Percentiles rank a stretch among this genome's conserved stretches.
Evolutionary conservation across 2,113 vertebrate species (phyloP).

Genomic region (Pseudopodoces humilis): DNA sequence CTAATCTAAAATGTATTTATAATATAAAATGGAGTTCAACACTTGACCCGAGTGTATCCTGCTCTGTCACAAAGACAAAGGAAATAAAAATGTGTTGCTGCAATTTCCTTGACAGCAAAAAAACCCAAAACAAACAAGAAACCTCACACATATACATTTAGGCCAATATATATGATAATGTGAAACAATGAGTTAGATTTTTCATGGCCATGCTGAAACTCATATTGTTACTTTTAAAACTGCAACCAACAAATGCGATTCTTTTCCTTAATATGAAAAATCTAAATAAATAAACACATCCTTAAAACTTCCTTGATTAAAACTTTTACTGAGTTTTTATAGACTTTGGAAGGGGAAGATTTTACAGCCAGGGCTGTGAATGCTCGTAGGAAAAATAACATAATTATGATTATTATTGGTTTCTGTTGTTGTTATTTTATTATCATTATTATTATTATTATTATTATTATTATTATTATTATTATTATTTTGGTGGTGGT

Average conservation of each 20-base stretch:
- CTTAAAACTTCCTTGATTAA: background rate
- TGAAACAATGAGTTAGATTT: slow-evolving; percentile 53
- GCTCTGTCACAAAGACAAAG: slow-evolving; percentile 36
- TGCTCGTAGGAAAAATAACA: background rate
- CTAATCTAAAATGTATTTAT: slow-evolving; percentile 40
- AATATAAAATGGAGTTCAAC: slow-evolving; percentile 26
- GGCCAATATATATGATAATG: slow-evolving; percentile 50
- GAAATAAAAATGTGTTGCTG: slow-evolving; percentile 50
- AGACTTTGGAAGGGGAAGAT: background rate
- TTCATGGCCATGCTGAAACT: slow-evolving; percentile 27
- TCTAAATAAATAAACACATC: background rate
- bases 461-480: background rate
- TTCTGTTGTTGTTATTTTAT: background rate
- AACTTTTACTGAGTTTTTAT: background rate
- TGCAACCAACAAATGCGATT: background rate
- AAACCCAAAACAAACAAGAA: slow-evolving; percentile 53
- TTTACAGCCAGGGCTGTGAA: background rate
- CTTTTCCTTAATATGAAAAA: background rate
- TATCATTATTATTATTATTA: background rate
- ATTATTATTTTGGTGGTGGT: background rate
- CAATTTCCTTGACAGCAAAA: slow-evolving; percentile 60
- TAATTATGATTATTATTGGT: background rate
- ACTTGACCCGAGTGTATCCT: background rate
- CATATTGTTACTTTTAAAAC: slow-evolving; percentile 26
- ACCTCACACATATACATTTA: slow-evolving; percentile 31